A percentile compares a stretch with the other conserved stretches of the same genome.
These are phyloP conservation scores for Salticus scenicus DNA, from an alignment of 2,888 invertebrate genomes.

Conservation along the genomic window DNA sequence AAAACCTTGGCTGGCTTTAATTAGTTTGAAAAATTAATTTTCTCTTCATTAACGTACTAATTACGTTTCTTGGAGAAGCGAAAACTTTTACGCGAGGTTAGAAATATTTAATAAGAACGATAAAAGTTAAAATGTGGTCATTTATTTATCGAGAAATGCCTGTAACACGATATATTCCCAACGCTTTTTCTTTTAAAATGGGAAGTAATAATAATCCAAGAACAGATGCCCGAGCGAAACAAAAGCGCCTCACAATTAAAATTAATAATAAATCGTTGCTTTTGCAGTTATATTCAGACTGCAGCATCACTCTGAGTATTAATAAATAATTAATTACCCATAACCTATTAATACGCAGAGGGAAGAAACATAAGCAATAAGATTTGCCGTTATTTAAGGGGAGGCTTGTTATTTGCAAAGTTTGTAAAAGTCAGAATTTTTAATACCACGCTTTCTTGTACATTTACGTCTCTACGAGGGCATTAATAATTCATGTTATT, in stretches of 20 bases:
- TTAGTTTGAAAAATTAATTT: conserved; percentile 70
- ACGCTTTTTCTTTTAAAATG: conserved; percentile 23
- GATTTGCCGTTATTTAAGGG: conserved; percentile 51
- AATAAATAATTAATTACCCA: conserved; percentile 69
- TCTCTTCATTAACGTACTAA: conserved; percentile 67
- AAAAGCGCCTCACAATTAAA: conserved; percentile 66
- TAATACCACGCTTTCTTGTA: conserved; percentile 57
- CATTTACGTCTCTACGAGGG: conserved; percentile 22
- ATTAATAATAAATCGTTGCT: conserved; percentile 66
- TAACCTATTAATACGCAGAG: conserved; percentile 67
- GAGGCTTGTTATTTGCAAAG: conserved; percentile 60
- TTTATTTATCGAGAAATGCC: conserved; percentile 68
- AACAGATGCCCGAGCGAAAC: conserved; percentile 43
- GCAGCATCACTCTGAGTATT: conserved; percentile 60
- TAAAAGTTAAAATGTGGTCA: conserved; percentile 70
- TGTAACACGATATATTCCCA: conserved; percentile 55
- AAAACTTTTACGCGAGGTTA: conserved; percentile 63
- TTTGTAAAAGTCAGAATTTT: conserved; percentile 57
- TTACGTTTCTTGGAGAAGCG: conserved; percentile 60
- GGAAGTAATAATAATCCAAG: conserved; percentile 56
- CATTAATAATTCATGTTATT: conserved; percentile 63
- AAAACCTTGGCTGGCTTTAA: conserved; percentile 61
- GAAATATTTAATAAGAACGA: conserved; percentile 70
- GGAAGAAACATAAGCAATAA: conserved; percentile 17
- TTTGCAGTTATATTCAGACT: conserved; percentile 61